Evolutionary conservation across 2,888 invertebrate genomes (phyloP), one percentile per base, ranked within the genome.

Genomic region (Pristionchus mayeri): DNA sequence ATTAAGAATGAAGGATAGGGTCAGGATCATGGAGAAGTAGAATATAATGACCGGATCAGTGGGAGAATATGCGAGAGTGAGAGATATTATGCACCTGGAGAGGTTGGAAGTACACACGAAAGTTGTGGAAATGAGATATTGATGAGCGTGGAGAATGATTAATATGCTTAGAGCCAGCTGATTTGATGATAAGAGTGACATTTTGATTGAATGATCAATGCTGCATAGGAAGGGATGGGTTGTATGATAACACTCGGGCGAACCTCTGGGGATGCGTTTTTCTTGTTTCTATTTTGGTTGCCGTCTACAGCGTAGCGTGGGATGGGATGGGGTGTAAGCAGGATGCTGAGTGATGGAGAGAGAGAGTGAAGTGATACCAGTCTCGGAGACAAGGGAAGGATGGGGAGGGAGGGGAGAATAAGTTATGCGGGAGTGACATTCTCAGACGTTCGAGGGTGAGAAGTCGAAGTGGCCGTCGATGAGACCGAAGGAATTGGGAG

Each of bases 131-230:
- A 57, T 24, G 63, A 21, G 24, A n/a, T 63, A 63, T 63, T 63
- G 63, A 63, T 63, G 30, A 71, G 18, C 18, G 34, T n/a, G n/a
- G 24, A 4, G 37, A 44, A 44, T 3, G 40, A 40, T 9, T 37
- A 71, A 71, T 71, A 71, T 71, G 71, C 71, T n/a, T 44, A n/a
- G 37, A 24, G 37, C 37, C 44, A 11, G 40, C 6, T 24, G n/a
- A n/a, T 71, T 71, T 71, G 71, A 67, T 67, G 21, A 71, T 71
- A 40, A 71, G 24, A 16, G 18, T 11, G 63, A 24, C 63, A 44
- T 71, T 71, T 71, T 71, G 71, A 71, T 71, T 71, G 24, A 71
- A 40, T 44, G 71, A 71, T 71, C 71, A 71, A 24, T 71, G 71
- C 21, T 30, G 63, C 63, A 71, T 71, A 71, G 71, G 54, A 21